These are phyloP conservation scores for Frieseomelitta varia DNA, from an alignment of 1,140 invertebrate species.

Conservation along the genomic window DNA sequence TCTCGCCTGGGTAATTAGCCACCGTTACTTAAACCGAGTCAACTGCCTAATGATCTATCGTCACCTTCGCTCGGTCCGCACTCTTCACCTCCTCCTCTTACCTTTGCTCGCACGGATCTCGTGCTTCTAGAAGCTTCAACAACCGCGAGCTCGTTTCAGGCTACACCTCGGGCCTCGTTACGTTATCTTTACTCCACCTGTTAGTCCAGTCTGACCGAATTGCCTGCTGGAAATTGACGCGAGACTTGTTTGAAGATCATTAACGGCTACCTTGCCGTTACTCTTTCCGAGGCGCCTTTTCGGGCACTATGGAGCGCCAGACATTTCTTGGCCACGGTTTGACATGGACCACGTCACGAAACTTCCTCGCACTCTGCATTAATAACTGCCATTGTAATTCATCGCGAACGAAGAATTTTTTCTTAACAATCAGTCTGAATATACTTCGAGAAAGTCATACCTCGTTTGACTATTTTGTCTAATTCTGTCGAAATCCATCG, in stretches of 20 bases:
- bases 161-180: conserved; percentile 23
- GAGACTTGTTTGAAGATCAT: conserved; percentile 61
- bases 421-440: too few relatives aligned
- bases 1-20: conserved; percentile 52
- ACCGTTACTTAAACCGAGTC: conserved; percentile 68
- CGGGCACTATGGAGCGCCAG: background rate
- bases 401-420: too few relatives aligned
- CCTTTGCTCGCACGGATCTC: background rate
- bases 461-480: too few relatives aligned
- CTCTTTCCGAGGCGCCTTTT: conserved; percentile 3
- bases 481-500: background rate
- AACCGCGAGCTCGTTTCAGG: background rate
- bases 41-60: conserved; percentile 72
- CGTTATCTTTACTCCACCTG: conserved; percentile 41
- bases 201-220: conserved; percentile 35
- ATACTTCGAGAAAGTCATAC: too few relatives aligned
- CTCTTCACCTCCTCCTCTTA: background rate
- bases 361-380: background rate
- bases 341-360: background rate
- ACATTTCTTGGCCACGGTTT: background rate
- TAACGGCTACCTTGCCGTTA: conserved; percentile 14
- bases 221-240: conserved; percentile 47
- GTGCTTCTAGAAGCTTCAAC: background rate
- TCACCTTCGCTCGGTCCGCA: conserved; percentile 61
- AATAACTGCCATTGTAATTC: too few relatives aligned